Conservation (phyloP, 1,140 invertebrate species). For the Phortica variegata region DNA sequence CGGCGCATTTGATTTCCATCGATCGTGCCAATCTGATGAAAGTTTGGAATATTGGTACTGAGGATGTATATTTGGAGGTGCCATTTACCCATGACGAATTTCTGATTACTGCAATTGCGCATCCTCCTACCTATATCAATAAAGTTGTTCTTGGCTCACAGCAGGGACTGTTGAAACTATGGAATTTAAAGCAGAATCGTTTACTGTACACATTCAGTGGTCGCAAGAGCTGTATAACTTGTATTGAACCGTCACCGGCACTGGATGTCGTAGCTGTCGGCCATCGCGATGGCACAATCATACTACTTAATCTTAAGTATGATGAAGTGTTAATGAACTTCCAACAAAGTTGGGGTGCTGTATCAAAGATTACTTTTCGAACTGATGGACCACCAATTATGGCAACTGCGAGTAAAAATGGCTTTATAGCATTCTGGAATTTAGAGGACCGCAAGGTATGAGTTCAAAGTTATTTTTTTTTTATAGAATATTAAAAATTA, state of each 20-base stretch:
- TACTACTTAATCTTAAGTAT: conserved; percentile 85
- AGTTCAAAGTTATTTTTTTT: too few relatives aligned
- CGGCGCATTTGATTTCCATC: conserved; percentile 79
- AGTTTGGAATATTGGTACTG: conserved; percentile 83
- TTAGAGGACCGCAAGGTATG: conserved; percentile 80
- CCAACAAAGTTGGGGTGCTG: conserved; percentile 88
- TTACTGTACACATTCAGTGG: conserved; percentile 80
- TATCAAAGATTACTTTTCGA: conserved; percentile 82
- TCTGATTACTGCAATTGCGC: conserved; percentile 75
- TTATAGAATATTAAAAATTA: too few relatives aligned
- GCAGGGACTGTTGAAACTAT: conserved; percentile 85
- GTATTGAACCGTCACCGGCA: conserved; percentile 82
- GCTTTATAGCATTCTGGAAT: conserved; percentile 92
- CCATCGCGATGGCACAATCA: conserved; percentile 76
- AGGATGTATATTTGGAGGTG: conserved; percentile 68
- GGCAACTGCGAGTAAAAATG: conserved; percentile 75
- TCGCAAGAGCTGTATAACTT: conserved; percentile 71
- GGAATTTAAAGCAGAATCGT: conserved; percentile 83
- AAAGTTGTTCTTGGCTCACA: conserved; percentile 91
- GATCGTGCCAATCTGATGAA: conserved; percentile 77
- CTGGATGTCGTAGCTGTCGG: conserved; percentile 88
- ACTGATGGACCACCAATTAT: conserved; percentile 85
- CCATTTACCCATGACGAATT: conserved; percentile 74
- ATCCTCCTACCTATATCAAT: conserved; percentile 92
- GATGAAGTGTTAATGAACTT: conserved; percentile 86